Evolutionary conservation across 2,888 invertebrate species (phyloP), one percentile per base, ranked within the genome.

Genomic region (Cantharis rustica): DNA sequence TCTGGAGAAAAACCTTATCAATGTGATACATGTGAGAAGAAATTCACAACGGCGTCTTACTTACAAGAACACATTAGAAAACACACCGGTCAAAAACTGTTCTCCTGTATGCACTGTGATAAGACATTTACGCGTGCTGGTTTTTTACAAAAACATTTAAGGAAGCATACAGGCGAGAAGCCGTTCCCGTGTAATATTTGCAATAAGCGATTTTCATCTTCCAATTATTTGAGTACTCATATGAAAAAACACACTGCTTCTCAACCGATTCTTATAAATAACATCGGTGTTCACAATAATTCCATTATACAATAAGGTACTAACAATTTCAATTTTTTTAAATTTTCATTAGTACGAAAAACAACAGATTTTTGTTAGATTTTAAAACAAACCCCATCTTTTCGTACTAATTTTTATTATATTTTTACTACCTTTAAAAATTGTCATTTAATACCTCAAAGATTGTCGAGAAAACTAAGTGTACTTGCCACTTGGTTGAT

Each of bases 301-400:
- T 47, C 74, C 20, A 68, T 76, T 61, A 73, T 77, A 62, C 75
- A 81, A 83, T 87, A 63, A 87, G 86, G 61, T 11, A 47, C 47
- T n/a, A 23, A 23, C 13, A 31, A 5, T 23, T 23, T 13, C 31
- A 31, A 27, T 10, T 1, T 10, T 26, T 26, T 26, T 26, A 10
- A 26, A 10, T 5, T 10, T 10, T 26, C 10, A 0, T 20, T 20
- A 1, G 20, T 20, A 20, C 20, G n/a, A n/a, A n/a, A n/a, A n/a
- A n/a, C n/a, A n/a, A n/a, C n/a, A n/a, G n/a, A n/a, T n/a, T n/a
- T n/a, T n/a, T n/a, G n/a, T n/a, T n/a, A n/a, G n/a, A n/a, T n/a
- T n/a, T n/a, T n/a, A n/a, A n/a, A n/a, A n/a, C n/a, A n/a, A n/a
- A n/a, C n/a, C n/a, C n/a, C n/a, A n/a, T n/a, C n/a, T n/a, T n/a